Base-by-base conservation (phyloP, 2,113 vertebrate genomes). In the Regulus satrapa region DNA sequence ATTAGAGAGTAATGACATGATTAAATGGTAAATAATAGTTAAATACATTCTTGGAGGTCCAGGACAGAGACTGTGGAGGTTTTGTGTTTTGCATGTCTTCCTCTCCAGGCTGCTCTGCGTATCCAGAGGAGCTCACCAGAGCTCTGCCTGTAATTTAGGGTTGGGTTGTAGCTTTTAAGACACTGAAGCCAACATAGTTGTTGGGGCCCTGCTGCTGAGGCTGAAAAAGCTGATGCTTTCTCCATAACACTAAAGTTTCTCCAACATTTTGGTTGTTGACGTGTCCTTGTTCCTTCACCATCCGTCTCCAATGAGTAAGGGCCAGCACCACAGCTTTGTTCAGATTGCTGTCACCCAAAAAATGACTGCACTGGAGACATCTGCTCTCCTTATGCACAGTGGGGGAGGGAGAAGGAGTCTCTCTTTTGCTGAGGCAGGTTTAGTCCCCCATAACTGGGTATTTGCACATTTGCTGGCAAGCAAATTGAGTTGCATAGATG, bases 11-110 rank as follows among this genome's bases (percentile, higher is more conserved):
- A 81, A 86, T 86, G 46, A 89, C 59, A 91, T 76, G 83, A 96
- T 82, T 96, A 95, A 96, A 94, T 91, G 76, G 63, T 90, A 92
- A 89, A 78, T 81, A 96, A 95, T 48, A 71, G 63, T 95, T 93
- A 96, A 93, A 85, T 92, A 72, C 61, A 94, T 95, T 68, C 78
- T 88, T 95, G 88, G 94, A 95, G 78, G 92, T 96, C 84, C 81
- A 92, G 82, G 62, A 54, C 26, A 94, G 84, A 84, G 59, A 88
- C 96, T 88, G 63, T 67, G 93, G 91, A 95, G 29, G 55, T 93
- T 85, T 93, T 92, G 51, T 89, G 63, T 79, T 91, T 66, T 78
- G 66, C 13, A 8, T 93, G 62, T 90, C 77, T 87, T 93, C 64
- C 61, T 94, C 88, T 95, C 74, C 76, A 82, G 79, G 80, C 36